Evolutionary conservation across 2,888 invertebrate species (phyloP), one percentile per base, ranked within the genome.

Genomic region (Hecatera dysodea): DNA sequence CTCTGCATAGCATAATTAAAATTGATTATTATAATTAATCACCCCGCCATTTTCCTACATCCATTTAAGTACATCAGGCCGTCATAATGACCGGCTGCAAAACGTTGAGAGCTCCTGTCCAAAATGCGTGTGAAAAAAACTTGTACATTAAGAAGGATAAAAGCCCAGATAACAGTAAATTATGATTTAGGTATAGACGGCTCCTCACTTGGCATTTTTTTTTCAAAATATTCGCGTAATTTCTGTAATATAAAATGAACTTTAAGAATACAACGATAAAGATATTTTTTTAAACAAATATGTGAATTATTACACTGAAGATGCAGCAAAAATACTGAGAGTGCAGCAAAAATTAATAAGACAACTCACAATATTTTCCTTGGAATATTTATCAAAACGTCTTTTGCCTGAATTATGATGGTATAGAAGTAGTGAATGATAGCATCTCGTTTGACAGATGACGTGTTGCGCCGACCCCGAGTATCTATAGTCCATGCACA

Each of bases 131-230:
- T 52, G 48, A 56, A 65, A 59, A 76, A 74, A 67, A 71, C 29
- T 73, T 69, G 73, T 80, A 83, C 67, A 76, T 63, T 61, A 71
- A 67, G 44, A n/a, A 22, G 63, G 61, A 29, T 73, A 76, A 71
- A 67, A 57, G 67, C 22, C 27, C 22, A 67, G 72, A 55, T 67
- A 70, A n/a, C n/a, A n/a, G n/a, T n/a, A n/a, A n/a, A n/a, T n/a
- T n/a, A n/a, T n/a, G n/a, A n/a, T n/a, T n/a, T n/a, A n/a, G n/a
- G n/a, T n/a, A n/a, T n/a, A n/a, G n/a, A n/a, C n/a, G n/a, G n/a
- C n/a, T n/a, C n/a, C n/a, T n/a, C n/a, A n/a, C n/a, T n/a, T n/a
- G n/a, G n/a, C n/a, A n/a, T n/a, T n/a, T n/a, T n/a, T n/a, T n/a
- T n/a, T n/a, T n/a, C n/a, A n/a, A n/a, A n/a, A n/a, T n/a, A n/a